Conservation (phyloP, 1,140 invertebrate species). For the Tribolium madens region DNA sequence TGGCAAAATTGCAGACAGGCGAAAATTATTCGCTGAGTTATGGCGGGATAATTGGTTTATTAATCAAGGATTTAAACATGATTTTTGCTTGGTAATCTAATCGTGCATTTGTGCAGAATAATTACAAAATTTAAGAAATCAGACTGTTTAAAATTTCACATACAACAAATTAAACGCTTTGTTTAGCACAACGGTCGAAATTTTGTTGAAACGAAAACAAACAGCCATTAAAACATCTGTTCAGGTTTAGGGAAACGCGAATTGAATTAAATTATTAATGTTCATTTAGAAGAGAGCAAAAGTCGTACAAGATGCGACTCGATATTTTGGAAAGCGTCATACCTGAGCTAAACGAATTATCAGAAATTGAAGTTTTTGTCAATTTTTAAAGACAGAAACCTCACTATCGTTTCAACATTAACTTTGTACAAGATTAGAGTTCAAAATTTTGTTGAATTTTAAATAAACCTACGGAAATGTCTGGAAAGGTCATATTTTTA, state of each 20-base stretch:
- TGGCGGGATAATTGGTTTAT: neutral
- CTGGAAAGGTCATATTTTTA: no score
- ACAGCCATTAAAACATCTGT: conserved; percentile 20
- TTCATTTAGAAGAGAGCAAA: conserved; percentile 7
- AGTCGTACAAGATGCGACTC: conserved; percentile 5
- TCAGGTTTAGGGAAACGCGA: conserved; percentile 6
- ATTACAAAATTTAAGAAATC: no score
- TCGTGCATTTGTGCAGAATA: neutral
- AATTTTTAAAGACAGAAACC: neutral
- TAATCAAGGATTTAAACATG: neutral
- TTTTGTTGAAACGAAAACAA: conserved; percentile 17
- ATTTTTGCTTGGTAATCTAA: neutral
- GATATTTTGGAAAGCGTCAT: neutral
- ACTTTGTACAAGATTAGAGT: no score
- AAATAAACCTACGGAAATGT: no score
- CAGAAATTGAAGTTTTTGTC: conserved; percentile 1
- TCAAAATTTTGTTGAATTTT: no score
- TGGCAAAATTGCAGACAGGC: neutral
- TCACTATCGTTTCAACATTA: neutral
- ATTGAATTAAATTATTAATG: conserved; percentile 11
- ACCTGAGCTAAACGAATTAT: conserved; percentile 1
- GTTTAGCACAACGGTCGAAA: neutral
- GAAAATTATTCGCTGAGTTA: neutral
- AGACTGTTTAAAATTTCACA: neutral
- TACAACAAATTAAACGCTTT: conserved; percentile 21